These are phyloP conservation scores for Chroicocephalus ridibundus DNA, from an alignment of 2,113 vertebrate species.

Conservation along the genomic window DNA sequence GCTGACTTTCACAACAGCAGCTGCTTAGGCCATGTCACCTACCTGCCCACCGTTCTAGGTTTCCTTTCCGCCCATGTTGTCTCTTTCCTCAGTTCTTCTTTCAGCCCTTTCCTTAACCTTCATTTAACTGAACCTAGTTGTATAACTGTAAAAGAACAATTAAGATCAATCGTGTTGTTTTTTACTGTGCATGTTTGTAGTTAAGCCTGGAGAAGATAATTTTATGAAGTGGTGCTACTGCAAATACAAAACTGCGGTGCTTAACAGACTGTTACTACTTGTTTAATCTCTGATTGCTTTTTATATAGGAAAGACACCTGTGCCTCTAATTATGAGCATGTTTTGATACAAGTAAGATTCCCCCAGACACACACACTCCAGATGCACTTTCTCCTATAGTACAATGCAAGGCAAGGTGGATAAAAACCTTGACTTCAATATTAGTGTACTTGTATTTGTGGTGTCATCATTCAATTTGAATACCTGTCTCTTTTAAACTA, in stretches of 20 bases:
- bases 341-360: conserved; percentile 38
- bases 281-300: conserved; percentile 41
- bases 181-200: neutral
- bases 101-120: neutral
- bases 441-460: conserved; percentile 17
- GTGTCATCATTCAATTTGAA: neutral
- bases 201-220: conserved; percentile 16
- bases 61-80: neutral
- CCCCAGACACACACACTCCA: neutral
- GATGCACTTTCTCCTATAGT: neutral
- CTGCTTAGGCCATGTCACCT: neutral
- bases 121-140: neutral
- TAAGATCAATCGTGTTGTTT: neutral
- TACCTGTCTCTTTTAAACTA: neutral
- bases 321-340: conserved; percentile 46
- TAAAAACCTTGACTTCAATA: neutral
- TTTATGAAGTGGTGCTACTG: neutral
- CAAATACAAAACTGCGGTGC: neutral
- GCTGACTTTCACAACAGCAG: neutral
- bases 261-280: conserved; percentile 4
- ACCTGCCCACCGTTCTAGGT: neutral
- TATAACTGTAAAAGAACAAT: neutral
- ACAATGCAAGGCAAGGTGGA: neutral
- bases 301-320: conserved; percentile 57
- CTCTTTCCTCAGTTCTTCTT: neutral